Conservation (phyloP, 2,113 vertebrate species). For the Zapornia atra region DNA sequence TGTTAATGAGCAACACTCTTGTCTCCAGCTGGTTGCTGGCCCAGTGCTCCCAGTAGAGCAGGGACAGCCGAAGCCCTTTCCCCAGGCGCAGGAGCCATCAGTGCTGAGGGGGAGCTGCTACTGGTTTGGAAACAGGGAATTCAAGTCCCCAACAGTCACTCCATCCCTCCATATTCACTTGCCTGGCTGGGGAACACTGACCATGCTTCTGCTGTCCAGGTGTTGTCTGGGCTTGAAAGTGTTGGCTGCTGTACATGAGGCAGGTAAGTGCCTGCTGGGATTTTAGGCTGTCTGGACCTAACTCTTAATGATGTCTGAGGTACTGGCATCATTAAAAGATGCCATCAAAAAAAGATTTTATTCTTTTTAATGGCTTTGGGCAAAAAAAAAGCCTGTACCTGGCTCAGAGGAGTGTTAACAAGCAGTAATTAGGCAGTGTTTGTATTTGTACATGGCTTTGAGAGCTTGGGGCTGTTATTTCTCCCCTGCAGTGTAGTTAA, state of each 20-base stretch:
- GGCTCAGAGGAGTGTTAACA: background rate
- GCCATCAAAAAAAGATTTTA: too few species aligned
- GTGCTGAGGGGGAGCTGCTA: background rate
- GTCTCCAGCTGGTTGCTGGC: background rate
- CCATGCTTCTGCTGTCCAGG: background rate
- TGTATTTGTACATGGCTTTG: background rate
- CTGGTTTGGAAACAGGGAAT: accelerated
- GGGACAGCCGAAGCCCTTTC: background rate
- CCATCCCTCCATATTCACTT: background rate
- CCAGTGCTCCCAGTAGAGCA: background rate
- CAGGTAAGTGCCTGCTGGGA: background rate
- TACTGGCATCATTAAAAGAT: too few species aligned
- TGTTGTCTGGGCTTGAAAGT: background rate
- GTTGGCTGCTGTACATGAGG: background rate
- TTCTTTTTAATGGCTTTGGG: background rate
- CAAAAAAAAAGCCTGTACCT: background rate
- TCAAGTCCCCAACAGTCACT: background rate
- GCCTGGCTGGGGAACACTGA: background rate
- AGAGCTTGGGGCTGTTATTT: background rate
- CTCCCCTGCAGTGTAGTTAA: background rate
- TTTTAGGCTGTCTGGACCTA: background rate
- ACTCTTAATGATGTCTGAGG: background rate
- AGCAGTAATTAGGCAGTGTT: conserved; percentile 13
- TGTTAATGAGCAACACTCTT: background rate
- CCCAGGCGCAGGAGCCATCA: background rate